A percentile compares a stretch with the other conserved stretches of the same genome.
Conservation (phyloP, 2,888 invertebrate species). For the Hermodice carunculata region DNA sequence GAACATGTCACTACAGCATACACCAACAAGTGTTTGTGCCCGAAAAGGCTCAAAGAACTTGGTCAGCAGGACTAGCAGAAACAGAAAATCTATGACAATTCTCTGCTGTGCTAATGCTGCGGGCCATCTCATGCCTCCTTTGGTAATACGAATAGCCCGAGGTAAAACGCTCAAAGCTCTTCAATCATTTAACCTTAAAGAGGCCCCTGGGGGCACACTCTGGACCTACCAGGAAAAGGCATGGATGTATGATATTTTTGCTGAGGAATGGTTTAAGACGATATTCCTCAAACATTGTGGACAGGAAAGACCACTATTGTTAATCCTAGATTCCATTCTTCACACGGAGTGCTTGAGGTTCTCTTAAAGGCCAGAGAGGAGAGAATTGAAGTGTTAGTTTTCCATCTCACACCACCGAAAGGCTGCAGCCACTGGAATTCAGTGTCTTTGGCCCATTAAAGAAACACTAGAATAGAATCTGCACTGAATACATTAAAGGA, state of each 20-base stretch:
- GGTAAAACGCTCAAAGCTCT: too few species aligned
- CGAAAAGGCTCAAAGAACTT: not conserved
- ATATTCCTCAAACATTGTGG: conserved; percentile 44
- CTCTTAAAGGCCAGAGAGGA: conserved; percentile 36
- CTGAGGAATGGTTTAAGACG: conserved; percentile 42
- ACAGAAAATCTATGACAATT: not conserved
- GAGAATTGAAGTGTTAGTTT: conserved; percentile 15
- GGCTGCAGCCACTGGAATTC: conserved; percentile 17
- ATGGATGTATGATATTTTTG: conserved; percentile 44
- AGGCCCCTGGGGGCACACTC: conserved; percentile 26
- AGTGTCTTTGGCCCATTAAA: conserved; percentile 20
- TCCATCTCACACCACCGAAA: conserved; percentile 24
- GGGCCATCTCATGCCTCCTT: not conserved
- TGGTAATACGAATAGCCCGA: not conserved
- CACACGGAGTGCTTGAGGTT: conserved; percentile 39
- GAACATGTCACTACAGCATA: not conserved
- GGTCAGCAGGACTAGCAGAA: not conserved
- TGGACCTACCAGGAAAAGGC: conserved; percentile 42
- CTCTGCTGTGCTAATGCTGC: conserved; percentile 2
- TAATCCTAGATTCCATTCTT: conserved; percentile 43
- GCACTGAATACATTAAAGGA: too few species aligned
- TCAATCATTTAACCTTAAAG: not conserved
- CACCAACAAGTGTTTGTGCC: too few species aligned
- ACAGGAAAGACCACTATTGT: conserved; percentile 41
- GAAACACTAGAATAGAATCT: conserved; percentile 8